These are phyloP conservation scores for Percopsis transmontana DNA, from an alignment of 2,113 vertebrate genomes.

Conservation along the genomic window DNA sequence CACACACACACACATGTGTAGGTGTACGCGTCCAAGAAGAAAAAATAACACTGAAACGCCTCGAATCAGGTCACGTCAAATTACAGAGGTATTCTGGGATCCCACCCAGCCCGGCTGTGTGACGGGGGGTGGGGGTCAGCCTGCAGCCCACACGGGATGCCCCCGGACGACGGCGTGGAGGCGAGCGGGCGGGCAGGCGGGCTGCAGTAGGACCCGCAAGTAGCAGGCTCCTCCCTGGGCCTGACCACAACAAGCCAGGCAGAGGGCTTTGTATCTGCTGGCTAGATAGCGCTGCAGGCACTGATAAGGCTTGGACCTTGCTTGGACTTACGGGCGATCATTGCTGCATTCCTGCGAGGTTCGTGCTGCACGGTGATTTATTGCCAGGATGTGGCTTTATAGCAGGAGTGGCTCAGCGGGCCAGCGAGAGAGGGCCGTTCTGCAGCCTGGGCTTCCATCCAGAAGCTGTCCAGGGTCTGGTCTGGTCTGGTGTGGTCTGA, in stretches of 20 bases:
- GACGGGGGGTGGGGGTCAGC: constrained; percentile 43
- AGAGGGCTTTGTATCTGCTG: constrained; percentile 46
- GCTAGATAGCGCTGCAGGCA: constrained; percentile 35
- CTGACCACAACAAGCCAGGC: too few relatives aligned
- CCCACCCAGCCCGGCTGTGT: constrained; percentile 62
- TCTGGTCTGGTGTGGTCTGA: constrained; percentile 64
- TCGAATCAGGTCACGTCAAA: constrained; percentile 75
- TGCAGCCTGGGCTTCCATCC: constrained; percentile 66
- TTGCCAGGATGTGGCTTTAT: constrained; percentile 60
- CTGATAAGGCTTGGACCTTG: constrained; percentile 77
- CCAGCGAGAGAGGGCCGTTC: constrained; percentile 60
- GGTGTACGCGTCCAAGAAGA: constrained; percentile 66
- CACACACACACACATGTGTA: constrained; percentile 53
- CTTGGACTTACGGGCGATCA: constrained; percentile 69
- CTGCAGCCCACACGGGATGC: neutral
- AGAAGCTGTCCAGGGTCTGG: constrained; percentile 62
- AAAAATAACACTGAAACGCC: constrained; percentile 70
- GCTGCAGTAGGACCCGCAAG: neutral
- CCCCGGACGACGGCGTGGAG: too few relatives aligned
- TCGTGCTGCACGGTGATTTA: constrained; percentile 62
- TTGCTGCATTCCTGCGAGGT: constrained; percentile 68
- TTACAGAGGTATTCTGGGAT: constrained; percentile 70
- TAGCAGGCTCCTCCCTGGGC: too few relatives aligned
- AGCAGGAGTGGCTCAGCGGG: constrained; percentile 51
- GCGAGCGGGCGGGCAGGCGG: neutral